Percentiles rank a stretch among this genome's conserved stretches.
Conservation (phyloP, 2,113 vertebrate genomes). For the Oryzias melastigma region DNA sequence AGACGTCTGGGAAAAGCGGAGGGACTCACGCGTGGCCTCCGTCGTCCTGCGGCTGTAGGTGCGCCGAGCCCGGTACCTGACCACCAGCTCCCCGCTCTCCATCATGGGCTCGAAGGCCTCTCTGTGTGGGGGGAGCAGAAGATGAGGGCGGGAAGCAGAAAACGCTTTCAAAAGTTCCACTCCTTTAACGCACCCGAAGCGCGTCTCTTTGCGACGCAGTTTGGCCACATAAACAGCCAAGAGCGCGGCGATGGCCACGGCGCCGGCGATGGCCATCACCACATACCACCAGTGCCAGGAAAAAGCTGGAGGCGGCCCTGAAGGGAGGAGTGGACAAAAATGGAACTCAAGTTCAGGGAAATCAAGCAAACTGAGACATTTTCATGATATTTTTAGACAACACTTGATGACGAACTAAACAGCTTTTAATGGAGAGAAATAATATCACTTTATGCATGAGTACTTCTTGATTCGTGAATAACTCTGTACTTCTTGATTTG, state of each 20-base stretch:
- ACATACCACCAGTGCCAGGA: conserved; percentile 95
- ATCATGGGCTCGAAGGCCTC: conserved; percentile 88
- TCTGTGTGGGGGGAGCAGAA: conserved; percentile 50
- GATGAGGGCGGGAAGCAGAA: background rate
- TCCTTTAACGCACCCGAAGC: conserved; percentile 82
- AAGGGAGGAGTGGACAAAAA: conserved; percentile 22
- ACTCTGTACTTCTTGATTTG: no score
- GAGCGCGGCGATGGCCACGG: conserved; percentile 77
- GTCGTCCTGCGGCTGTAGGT: conserved; percentile 89
- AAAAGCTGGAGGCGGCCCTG: conserved; percentile 66
- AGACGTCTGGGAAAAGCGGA: background rate
- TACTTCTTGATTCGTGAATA: no score
- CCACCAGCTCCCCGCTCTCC: conserved; percentile 89
- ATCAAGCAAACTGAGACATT: background rate
- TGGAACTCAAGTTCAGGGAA: background rate
- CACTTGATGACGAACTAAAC: no score
- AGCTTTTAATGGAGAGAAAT: no score
- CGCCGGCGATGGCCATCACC: conserved; percentile 80
- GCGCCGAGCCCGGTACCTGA: conserved; percentile 86
- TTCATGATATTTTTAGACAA: no score
- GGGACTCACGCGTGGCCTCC: conserved; percentile 86
- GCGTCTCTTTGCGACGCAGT: conserved; percentile 85
- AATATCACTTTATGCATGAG: no score
- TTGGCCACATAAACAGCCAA: conserved; percentile 82
- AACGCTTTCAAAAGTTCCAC: conserved; percentile 7